phyloP scores from a whole-genome alignment of 2,888 invertebrate genomes.

The Muscina levida region DNA sequence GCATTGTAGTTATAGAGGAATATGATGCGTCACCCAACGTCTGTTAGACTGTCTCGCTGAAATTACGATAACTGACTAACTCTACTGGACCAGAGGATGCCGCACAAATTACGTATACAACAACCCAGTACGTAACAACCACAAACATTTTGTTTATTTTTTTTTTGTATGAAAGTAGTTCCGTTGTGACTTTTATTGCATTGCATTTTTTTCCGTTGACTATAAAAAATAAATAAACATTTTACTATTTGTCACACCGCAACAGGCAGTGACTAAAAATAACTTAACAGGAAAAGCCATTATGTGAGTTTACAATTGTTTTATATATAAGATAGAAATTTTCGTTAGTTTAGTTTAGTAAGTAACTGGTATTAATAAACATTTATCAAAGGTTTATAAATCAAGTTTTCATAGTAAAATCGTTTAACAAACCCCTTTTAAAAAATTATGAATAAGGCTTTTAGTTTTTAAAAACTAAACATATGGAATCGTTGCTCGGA shows the following conservation, averaged over 20 bases:
- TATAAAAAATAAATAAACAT: slow-evolving; percentile 33
- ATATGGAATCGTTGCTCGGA: too few relatives aligned
- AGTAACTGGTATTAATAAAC: too few relatives aligned
- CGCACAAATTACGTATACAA: background rate
- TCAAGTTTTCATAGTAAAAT: too few relatives aligned
- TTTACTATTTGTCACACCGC: slow-evolving; percentile 33
- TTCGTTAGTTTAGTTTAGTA: too few relatives aligned
- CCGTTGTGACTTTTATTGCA: slow-evolving; percentile 34
- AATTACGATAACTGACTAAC: too few relatives aligned
- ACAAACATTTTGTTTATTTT: background rate
- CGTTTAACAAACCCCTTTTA: too few relatives aligned
- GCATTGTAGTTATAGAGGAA: background rate
- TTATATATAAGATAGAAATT: too few relatives aligned
- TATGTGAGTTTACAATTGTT: background rate
- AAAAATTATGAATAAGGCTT: too few relatives aligned
- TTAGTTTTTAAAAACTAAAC: too few relatives aligned
- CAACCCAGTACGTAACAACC: too few relatives aligned
- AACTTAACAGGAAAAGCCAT: slow-evolving; percentile 5
- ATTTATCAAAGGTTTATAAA: too few relatives aligned
- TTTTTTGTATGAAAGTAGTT: background rate
- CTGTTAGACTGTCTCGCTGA: background rate
- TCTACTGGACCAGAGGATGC: slow-evolving; percentile 16
- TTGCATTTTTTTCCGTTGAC: background rate
- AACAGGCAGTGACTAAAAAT: slow-evolving; percentile 42
- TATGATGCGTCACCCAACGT: slow-evolving; percentile 53